Base-by-base conservation (phyloP, 2,888 invertebrate species). In the Elegia similella region DNA sequence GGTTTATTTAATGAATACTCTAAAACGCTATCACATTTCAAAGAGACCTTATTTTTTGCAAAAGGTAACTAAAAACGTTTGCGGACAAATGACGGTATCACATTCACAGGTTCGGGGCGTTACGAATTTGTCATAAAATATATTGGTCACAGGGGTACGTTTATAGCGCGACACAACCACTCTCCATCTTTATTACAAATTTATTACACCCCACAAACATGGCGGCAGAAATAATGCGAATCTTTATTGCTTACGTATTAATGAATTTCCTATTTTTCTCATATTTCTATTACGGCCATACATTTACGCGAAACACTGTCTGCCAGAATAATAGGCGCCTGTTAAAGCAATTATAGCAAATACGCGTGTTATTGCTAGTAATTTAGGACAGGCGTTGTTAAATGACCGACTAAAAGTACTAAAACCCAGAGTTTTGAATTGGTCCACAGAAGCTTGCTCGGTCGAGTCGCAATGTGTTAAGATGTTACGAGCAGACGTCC, bases 171-270 rank as follows among this genome's bases (percentile, higher is more conserved):
- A 61, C 66, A 67, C 46, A 65, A 72, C 68, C 71, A 75, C 72
- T 73, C 70, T 65, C 69, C 64, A 65, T 78, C 74, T 84, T 84
- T 84, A 84, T 85, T 79, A 76, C 76, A 68, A 76, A 83, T 86
- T 85, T 86, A 87, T 82, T 81, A 74, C 81, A 56, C 74, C 71
- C 68, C 65, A 65, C 74, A 72, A 72, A 73, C 65, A 69, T 64
- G 68, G 65, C 66, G 65, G 72, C 66, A 69, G 73, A 67, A 79
- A 75, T 82, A 84, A 83, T 77, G 76, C 58, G 75, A 68, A 72
- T 77, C 76, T 81, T 82, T 84, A 86, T 81, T 69, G 76, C 77
- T 65, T 65, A 73, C 68, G 77, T 82, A 84, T 82, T 86, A 84
- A 82, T 81, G 76, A 80, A 77, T 78, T 75, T 71, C 67, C 63